Evolutionary conservation across 2,113 vertebrate species (phyloP).

Genomic region (Lepisosteus oculatus): DNA sequence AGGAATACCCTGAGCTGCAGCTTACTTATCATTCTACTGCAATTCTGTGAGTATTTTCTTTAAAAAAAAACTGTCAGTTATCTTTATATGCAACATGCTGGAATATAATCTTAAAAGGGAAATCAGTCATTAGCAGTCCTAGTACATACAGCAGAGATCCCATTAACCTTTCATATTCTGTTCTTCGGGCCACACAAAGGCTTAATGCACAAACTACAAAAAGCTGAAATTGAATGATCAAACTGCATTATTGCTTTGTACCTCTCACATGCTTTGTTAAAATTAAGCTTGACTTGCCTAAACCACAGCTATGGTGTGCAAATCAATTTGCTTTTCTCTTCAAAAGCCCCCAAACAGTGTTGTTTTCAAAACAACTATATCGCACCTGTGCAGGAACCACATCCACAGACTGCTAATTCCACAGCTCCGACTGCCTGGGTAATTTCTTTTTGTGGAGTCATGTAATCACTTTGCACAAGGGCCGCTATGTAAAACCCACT

Average conservation of each 20-base stretch:
- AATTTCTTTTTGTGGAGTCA: background rate
- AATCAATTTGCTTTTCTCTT: constrained; percentile 18
- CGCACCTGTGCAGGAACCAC: constrained; percentile 1
- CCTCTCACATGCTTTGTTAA: background rate
- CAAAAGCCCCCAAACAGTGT: background rate
- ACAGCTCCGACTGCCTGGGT: background rate
- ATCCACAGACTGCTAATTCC: constrained; percentile 3
- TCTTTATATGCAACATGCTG: no score
- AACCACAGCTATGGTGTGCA: background rate
- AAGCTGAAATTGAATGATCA: no score
- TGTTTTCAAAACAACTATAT: constrained; percentile 12
- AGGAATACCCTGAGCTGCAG: no score
- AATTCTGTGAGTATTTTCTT: no score
- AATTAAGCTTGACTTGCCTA: background rate
- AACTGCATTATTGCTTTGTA: background rate
- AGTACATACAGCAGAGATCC: no score
- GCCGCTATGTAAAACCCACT: background rate
- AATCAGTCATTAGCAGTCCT: no score
- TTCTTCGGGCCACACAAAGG: no score
- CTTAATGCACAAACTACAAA: no score
- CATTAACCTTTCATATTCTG: no score
- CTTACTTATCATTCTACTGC: no score
- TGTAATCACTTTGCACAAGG: constrained; percentile 15
- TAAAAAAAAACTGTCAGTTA: no score
- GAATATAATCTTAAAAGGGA: no score